Conservation (phyloP, 2,113 vertebrate genomes). For the Bostrychus sinensis region DNA sequence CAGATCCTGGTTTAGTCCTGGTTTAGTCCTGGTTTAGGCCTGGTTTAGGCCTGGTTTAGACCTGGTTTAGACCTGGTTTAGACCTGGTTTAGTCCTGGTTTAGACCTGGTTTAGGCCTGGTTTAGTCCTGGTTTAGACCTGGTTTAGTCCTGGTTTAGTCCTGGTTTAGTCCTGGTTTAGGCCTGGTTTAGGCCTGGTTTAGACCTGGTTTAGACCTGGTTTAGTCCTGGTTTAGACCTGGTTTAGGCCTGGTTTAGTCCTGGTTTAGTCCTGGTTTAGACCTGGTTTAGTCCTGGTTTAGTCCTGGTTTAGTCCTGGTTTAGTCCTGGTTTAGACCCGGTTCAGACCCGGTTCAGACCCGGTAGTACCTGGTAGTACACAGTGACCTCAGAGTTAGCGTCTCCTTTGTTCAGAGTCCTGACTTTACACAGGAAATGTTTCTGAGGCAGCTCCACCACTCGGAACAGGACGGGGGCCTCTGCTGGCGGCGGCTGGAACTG, state of each 20-base stretch:
- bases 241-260: background rate
- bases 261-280: background rate
- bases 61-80: too few species aligned
- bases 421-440: slow-evolving; percentile 89
- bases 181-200: background rate
- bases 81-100: too few species aligned
- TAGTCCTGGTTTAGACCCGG: background rate
- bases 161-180: background rate
- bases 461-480: slow-evolving; percentile 90
- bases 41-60: too few species aligned
- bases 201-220: background rate
- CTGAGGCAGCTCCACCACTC: slow-evolving; percentile 88
- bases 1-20: slow-evolving; percentile 89
- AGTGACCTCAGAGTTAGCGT: slow-evolving; percentile 95
- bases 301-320: too few species aligned
- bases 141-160: slow-evolving; percentile 86
- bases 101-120: too few species aligned
- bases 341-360: background rate
- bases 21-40: too few species aligned
- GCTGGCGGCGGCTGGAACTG: slow-evolving; percentile 81
- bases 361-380: slow-evolving; percentile 91
- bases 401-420: slow-evolving; percentile 91
- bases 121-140: slow-evolving; percentile 6
- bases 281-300: background rate
- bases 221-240: background rate